Evolutionary conservation across 2,113 vertebrate species (phyloP), one percentile per base, ranked within the genome.

Genomic region (Haliaeetus leucogaster): DNA sequence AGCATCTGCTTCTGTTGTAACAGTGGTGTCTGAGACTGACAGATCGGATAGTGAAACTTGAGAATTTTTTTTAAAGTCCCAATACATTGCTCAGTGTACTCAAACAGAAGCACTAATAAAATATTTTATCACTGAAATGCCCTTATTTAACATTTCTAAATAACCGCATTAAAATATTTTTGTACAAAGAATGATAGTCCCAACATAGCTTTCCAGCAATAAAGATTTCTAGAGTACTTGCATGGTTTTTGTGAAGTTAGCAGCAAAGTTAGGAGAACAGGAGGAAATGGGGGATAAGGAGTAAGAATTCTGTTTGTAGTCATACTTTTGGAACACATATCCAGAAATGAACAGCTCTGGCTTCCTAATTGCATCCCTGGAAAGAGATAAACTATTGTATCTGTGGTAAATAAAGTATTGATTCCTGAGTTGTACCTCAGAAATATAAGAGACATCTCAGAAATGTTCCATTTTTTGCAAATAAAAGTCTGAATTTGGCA

Each of bases 61-160:
- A 93, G 65, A 52, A n/a, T 22, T 42, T 86, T 95, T 93, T 73
- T 30, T 1, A 1, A 89, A 86, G 48, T 92, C 66, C 86, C 79
- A 56, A 70, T 85, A 40, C 68, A 29, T 86, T 89, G 80, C 56
- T 91, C 48, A 65, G 6, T 89, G 86, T 91, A 83, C 25, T 82
- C 72, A 82, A 84, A 80, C 56, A 90, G 83, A 97, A 97, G 79
- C 89, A 83, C 71, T 93, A 91, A 93, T 96, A 92, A 94, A 96
- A 56, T 92, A 95, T 95, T 96, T 93, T 94, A 55, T 97, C 94
- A 97, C 81, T 95, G 81, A 95, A 94, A 95, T 91, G 52, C 65
- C 95, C 80, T 78, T 93, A 82, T 50, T 87, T 95, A 93, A 88
- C 48, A 72, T 93, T 95, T 92, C 63, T 94, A 92, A 94, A 72